Conservation (phyloP, 2,113 vertebrate genomes). For the Onychostruthus taczanowskii region DNA sequence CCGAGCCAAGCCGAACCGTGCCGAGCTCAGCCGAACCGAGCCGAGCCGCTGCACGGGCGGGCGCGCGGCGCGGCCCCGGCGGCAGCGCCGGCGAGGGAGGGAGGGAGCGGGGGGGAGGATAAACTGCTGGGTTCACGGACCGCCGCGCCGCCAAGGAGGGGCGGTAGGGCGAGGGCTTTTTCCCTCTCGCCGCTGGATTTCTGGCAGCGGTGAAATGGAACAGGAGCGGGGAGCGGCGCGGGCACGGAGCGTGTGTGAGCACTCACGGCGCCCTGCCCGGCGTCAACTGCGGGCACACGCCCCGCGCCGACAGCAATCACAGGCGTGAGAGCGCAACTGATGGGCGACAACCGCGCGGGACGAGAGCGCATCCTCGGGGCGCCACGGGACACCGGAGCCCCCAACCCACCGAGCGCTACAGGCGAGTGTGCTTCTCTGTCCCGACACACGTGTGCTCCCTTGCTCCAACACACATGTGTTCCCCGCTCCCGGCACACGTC, state of each 20-base stretch:
- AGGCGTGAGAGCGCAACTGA: neutral
- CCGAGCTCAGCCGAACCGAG: neutral
- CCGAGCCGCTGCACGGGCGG: neutral
- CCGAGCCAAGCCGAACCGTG: neutral
- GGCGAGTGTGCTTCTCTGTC: neutral
- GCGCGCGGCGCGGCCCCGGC: neutral
- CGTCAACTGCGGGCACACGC: neutral
- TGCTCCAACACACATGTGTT: neutral
- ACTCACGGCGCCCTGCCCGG: neutral
- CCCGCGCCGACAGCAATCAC: neutral
- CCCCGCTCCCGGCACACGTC: neutral
- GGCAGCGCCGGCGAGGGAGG: neutral
- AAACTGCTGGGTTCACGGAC: slow-evolving; percentile 53
- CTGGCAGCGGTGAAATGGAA: neutral
- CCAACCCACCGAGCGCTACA: neutral
- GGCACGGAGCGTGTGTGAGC: neutral
- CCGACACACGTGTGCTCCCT: neutral
- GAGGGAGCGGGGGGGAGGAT: neutral
- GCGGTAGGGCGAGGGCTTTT: slow-evolving; percentile 33
- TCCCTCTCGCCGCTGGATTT: neutral
- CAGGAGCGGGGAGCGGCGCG: neutral
- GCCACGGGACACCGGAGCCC: neutral
- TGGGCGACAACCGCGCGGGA: neutral
- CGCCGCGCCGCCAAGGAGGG: neutral
- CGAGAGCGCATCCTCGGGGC: neutral